Base-by-base conservation (phyloP, 2,797 vertebrate species). In the Eulemur rubriventer region DNA sequence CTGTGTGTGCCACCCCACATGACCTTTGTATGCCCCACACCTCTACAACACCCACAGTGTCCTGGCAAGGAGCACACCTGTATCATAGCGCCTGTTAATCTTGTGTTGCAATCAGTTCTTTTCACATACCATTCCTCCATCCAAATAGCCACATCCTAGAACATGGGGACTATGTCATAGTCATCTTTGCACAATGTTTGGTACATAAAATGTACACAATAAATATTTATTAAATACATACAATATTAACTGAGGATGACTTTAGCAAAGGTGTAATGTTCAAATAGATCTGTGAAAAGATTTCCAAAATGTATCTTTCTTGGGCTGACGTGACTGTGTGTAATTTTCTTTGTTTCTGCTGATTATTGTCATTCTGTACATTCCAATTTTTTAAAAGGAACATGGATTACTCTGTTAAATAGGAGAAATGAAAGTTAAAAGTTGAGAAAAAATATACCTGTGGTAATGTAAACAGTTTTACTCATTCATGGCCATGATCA, bases 221-320 rank as follows among this genome's bases (percentile, higher is more conserved):
- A 91, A 72, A 82, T 63, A 89, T 83, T 94, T 79, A 65, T 17
- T n/a, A 91, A 79, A 65, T 75, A 18, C 17, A 75, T 30, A 83
- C 20, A 93, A 55, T 30, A 61, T 46, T 78, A n/a, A 75, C n/a
- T 11, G 6, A 87, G 7, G 22, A 83, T 55, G 50, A 48, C 16
- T 65, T 94, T 11, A 22, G 24, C 63, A 14, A 70, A 91, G 18
- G 12, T 69, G 11, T 59, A 30, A 33, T 38, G 83, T 79, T 72
- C 18, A 87, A 89, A 55, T 38, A 83, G 0, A 35, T n/a, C 38
- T 85, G 4, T 88, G 41, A 38, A 57, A 69, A 65, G 1, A 55
- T 35, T 69, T 63, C 28, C 10, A 55, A 81, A 65, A 67, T 73
- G 35, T 81, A 46, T 90, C 83, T 95, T 90, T 30, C 61, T 50